Evolutionary conservation across 2,113 vertebrate species (phyloP).

Genomic region (Gambusia holbrooki): DNA sequence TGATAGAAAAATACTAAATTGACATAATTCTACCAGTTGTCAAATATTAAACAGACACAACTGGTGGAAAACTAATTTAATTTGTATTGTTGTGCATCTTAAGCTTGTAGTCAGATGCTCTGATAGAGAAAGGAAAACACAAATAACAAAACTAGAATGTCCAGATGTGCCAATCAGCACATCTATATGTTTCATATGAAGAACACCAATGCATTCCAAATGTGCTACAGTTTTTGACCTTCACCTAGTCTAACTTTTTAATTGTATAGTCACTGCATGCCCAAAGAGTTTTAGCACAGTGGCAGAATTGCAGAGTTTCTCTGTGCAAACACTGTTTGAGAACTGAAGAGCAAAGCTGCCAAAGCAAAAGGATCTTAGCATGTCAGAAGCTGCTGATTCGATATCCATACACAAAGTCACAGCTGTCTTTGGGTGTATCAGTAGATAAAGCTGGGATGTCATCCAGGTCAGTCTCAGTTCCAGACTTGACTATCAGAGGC

Average conservation of each 20-base stretch:
- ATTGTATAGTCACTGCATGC: conserved; percentile 5
- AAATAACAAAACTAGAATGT: conserved; percentile 29
- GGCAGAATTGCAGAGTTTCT: conserved; percentile 31
- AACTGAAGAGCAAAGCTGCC: conserved; percentile 8
- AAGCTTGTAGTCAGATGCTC: conserved; percentile 35
- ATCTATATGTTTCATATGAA: conserved; percentile 44
- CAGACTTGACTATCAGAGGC: conserved; percentile 86
- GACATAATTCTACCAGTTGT: neutral
- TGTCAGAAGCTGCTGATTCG: conserved; percentile 77
- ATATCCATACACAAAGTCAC: conserved; percentile 63
- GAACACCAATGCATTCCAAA: conserved; percentile 66
- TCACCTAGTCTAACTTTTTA: conserved; percentile 18
- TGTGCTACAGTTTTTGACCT: conserved; percentile 34
- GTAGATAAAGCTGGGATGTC: conserved; percentile 33
- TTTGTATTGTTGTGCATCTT: conserved; percentile 37
- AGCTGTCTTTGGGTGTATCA: conserved; percentile 42
- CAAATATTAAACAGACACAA: neutral
- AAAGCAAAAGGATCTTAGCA: neutral
- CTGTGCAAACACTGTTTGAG: conserved; percentile 20
- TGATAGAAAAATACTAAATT: neutral
- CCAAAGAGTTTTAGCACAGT: conserved; percentile 9
- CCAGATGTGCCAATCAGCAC: conserved; percentile 44
- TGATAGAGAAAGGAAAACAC: conserved; percentile 24
- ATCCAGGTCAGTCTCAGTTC: conserved; percentile 66
- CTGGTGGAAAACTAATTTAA: neutral